Percentiles rank a stretch among this genome's conserved stretches.
Conservation (phyloP, 2,888 invertebrate species). For the Anorthoa munda region DNA sequence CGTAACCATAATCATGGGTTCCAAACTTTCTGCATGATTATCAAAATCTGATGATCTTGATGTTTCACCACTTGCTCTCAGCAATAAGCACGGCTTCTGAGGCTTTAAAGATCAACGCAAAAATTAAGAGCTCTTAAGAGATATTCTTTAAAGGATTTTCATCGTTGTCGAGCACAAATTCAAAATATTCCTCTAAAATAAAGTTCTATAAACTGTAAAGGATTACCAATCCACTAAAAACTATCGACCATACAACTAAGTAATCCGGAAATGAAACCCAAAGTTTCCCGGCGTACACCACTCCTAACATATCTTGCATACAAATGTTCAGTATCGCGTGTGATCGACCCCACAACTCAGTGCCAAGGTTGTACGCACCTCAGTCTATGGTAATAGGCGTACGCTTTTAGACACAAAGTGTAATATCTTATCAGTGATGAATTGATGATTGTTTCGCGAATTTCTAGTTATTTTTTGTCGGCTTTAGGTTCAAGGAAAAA, state of each 20-base stretch:
- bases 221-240: conserved; percentile 10
- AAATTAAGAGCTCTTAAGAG: too few species aligned
- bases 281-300: conserved; percentile 68
- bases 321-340: conserved; percentile 67
- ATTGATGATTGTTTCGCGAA: conserved; percentile 14
- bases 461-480: conserved; percentile 18
- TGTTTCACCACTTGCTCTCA: too few species aligned
- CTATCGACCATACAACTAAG: conserved; percentile 21
- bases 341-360: conserved; percentile 72
- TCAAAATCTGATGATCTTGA: too few species aligned
- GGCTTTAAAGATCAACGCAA: too few species aligned
- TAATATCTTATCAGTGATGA: conserved; percentile 43
- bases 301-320: conserved; percentile 65
- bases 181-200: neutral
- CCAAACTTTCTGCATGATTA: too few species aligned
- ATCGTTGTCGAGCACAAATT: too few species aligned
- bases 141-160: too few species aligned
- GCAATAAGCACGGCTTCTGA: too few species aligned
- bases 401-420: conserved; percentile 33
- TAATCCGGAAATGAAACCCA: conserved; percentile 71
- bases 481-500: neutral
- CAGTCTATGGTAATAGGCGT: conserved; percentile 54
- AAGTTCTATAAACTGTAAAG: neutral
- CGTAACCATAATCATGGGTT: too few species aligned
- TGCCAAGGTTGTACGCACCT: conserved; percentile 71